Evolutionary conservation across 2,797 vertebrate genomes (phyloP).

Genomic region (Geotrypetes seraphini): DNA sequence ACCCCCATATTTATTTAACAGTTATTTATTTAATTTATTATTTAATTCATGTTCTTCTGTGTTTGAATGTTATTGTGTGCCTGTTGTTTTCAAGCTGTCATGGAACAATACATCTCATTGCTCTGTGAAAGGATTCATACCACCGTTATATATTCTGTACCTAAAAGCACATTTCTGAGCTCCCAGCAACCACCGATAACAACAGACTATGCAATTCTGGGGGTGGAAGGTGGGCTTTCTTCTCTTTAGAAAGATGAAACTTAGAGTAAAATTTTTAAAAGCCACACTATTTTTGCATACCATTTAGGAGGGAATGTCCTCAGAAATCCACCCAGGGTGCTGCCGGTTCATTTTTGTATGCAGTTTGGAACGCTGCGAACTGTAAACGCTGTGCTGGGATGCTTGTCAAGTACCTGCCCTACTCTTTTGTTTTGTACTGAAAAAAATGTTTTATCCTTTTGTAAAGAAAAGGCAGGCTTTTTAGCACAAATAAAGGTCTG

Average conservation of each 20-base stretch:
- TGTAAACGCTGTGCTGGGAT: neutral
- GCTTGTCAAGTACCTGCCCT: neutral
- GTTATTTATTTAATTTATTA: slow-evolving; percentile 63
- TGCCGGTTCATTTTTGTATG: slow-evolving; percentile 11
- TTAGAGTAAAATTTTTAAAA: too few species aligned
- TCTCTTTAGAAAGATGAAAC: neutral
- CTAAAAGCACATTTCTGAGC: neutral
- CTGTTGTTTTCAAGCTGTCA: neutral
- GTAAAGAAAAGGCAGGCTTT: slow-evolving; percentile 28
- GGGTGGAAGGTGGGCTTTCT: too few species aligned
- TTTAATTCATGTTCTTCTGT: neutral
- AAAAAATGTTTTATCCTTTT: slow-evolving; percentile 44
- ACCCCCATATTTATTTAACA: slow-evolving; percentile 49
- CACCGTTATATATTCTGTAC: neutral
- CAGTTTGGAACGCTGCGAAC: slow-evolving; percentile 14
- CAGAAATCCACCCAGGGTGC: neutral
- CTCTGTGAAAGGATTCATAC: too few species aligned
- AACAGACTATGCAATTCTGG: slow-evolving; percentile 39
- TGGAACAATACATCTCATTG: rapidly evolving
- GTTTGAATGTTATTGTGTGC: neutral
- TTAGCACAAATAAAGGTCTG: slow-evolving; percentile 50
- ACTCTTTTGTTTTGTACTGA: slow-evolving; percentile 27
- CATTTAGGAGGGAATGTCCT: neutral
- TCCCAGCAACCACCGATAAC: slow-evolving; percentile 33
- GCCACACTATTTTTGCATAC: slow-evolving; percentile 9